Evolutionary conservation across 2,113 vertebrate genomes (phyloP).

Genomic region (Mixornis gularis): DNA sequence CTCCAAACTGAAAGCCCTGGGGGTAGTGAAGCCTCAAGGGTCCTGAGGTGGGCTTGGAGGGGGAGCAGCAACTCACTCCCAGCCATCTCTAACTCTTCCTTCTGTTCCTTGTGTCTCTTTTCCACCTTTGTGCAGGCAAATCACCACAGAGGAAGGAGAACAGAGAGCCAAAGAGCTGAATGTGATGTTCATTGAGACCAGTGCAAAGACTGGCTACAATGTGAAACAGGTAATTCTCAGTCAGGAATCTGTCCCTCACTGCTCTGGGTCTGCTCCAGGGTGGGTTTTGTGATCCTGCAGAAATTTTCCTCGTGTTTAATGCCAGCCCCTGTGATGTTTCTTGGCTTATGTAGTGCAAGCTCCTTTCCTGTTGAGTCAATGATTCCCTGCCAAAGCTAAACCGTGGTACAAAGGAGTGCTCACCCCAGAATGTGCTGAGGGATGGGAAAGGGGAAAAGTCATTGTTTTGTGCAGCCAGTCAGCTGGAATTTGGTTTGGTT

Average conservation of each 20-base stretch:
- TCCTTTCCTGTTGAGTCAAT: background rate
- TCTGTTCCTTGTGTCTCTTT: constrained; percentile 13
- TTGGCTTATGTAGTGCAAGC: background rate
- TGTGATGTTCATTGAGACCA: constrained; percentile 97
- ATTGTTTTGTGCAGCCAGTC: background rate
- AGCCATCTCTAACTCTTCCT: background rate
- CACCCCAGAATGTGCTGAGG: background rate
- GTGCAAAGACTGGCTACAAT: constrained; percentile 95
- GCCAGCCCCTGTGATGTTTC: background rate
- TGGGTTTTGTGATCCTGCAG: background rate
- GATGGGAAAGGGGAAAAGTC: background rate
- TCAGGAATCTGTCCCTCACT: background rate
- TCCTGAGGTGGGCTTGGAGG: background rate
- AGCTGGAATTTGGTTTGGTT: background rate
- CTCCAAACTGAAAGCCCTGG: background rate
- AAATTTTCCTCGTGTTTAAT: background rate
- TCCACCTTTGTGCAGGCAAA: constrained; percentile 81
- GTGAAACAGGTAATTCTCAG: constrained; percentile 88
- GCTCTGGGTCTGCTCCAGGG: background rate
- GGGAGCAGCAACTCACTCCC: background rate
- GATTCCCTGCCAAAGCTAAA: background rate
- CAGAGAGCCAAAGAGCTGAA: constrained; percentile 95
- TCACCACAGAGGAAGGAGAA: constrained; percentile 92
- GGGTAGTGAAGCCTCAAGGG: background rate
- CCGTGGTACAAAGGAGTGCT: background rate